Base-by-base conservation (phyloP, 2,797 vertebrate genomes). In the Sebastiscus tertius region DNA sequence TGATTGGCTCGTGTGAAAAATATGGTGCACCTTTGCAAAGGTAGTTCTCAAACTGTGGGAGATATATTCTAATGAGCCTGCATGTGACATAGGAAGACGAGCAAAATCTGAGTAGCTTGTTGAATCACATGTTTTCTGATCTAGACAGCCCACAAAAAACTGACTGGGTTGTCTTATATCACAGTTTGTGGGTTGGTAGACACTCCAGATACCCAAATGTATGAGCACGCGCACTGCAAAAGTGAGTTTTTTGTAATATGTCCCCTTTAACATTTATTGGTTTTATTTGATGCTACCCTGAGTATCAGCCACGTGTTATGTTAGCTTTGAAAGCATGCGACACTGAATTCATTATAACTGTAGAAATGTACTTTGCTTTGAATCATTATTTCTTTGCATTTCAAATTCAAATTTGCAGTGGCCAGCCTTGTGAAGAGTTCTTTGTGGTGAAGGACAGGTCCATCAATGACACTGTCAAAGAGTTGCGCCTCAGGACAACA, bases 361-460 rank as follows among this genome's bases (percentile, higher is more conserved):
- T 1, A 29, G 13, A 5, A 22, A 61, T 3, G 5, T 3, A 11
- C 18, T 65, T 49, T 16, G 34, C 66, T 59, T 71, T 82, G 31
- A 67, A 72, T 61, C 18, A 22, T 36, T 36, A 8, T 26, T 71
- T 61, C 42, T 52, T 36, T 39, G 60, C 7, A 71, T 67, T 75
- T 80, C 11, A 52, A 56, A 72, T 73, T 68, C 54, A 61, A 33
- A 58, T 36, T 36, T 77, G 22, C 27, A 22, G 22, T 26, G 20
- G 24, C 3, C 3, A 36, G 27, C 42, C 46, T 12, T 72, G 36
- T 80, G 42, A 64, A 72, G n/a, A 72, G 65, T 22, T 68, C n/a
- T 58, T 58, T 72, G 29, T 33, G 54, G 55, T 70, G 79, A 88
- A 89, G 77, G 82, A 82, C 70, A 78, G 36, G 18, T 1, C 49